Base-by-base conservation (phyloP, 2,888 invertebrate species). In the Ferdinandea cuprea region DNA sequence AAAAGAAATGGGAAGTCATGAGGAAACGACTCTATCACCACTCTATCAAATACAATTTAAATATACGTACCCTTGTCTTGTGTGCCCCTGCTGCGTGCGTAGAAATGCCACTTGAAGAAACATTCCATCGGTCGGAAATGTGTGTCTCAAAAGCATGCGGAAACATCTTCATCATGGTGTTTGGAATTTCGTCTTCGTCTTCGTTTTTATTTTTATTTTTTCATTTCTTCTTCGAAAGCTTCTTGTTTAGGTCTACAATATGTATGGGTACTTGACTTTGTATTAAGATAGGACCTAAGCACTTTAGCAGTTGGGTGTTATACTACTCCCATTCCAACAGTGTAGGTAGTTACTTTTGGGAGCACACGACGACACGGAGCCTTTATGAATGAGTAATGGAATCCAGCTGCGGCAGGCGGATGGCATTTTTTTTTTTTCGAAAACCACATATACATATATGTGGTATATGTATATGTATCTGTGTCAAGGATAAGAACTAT, bases 21-120 rank as follows among this genome's bases (percentile, higher is more conserved):
- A 68, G 71, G 71, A 71, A 77, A 66, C 66, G 76, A 80, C 63
- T 76, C 61, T 66, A 78, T 83, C 83, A 68, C 72, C 78, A 83
- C 83, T 83, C 72, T 61, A 83, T 77, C 78, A 83, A 78, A 66
- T 48, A 61, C 68, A 83, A 83, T 83, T 83, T 83, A 78, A 78
- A 83, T 73, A 73, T 48, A 9, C 11, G 19, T 44, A 44, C 19
- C 15, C n/a, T 37, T 13, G 7, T 3, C 15, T 19, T 28, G 42
- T 59, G 17, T 37, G 11, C 54, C 35, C 11, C n/a, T 25, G 25
- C 21, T 54, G 59, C 6, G 56, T 69, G 25, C 30, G 25, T 50
- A 40, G 28, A 30, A n/a, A 46, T 44, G 40, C 25, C 19, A 61
- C 54, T 71, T 56, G 63, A 65, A 74, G 54, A 42, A 32, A 40